Conservation (phyloP, 2,113 vertebrate species). For the Myotis yumanensis region DNA sequence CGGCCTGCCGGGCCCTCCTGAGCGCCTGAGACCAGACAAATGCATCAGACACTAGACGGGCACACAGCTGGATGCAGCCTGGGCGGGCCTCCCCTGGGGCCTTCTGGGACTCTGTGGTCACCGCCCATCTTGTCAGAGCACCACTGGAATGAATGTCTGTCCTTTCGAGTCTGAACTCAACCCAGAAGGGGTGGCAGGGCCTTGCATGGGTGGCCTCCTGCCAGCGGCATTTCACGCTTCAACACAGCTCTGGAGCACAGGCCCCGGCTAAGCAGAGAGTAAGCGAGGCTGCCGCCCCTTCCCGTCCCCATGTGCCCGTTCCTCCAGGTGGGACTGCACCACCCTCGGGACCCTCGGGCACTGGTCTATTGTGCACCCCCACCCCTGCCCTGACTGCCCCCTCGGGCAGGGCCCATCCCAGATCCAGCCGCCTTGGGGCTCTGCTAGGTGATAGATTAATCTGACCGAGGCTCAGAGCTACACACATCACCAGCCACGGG, state of each 20-base stretch:
- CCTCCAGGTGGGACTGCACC: rapidly evolving
- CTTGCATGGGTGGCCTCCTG: rapidly evolving
- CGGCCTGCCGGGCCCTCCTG: not conserved
- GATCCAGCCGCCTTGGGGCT: not conserved
- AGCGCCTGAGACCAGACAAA: not conserved
- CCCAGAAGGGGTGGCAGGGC: not conserved
- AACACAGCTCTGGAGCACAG: not conserved
- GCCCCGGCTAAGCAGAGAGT: rapidly evolving
- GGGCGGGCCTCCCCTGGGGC: not conserved
- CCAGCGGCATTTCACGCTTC: not conserved
- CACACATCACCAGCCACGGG: rapidly evolving
- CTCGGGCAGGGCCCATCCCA: not conserved
- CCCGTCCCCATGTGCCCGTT: rapidly evolving
- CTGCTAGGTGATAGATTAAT: not conserved
- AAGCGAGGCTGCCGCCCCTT: not conserved
- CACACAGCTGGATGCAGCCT: rapidly evolving
- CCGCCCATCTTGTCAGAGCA: not conserved
- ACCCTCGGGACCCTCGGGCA: rapidly evolving
- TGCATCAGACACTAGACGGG: not conserved
- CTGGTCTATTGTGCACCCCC: not conserved
- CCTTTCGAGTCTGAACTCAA: not conserved
- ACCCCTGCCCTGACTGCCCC: not conserved
- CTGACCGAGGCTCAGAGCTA: not conserved
- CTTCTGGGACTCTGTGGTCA: not conserved
- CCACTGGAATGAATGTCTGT: conserved; percentile 15